These are phyloP conservation scores for Gadus chalcogrammus DNA, from an alignment of 2,113 vertebrate species.

Conservation along the genomic window DNA sequence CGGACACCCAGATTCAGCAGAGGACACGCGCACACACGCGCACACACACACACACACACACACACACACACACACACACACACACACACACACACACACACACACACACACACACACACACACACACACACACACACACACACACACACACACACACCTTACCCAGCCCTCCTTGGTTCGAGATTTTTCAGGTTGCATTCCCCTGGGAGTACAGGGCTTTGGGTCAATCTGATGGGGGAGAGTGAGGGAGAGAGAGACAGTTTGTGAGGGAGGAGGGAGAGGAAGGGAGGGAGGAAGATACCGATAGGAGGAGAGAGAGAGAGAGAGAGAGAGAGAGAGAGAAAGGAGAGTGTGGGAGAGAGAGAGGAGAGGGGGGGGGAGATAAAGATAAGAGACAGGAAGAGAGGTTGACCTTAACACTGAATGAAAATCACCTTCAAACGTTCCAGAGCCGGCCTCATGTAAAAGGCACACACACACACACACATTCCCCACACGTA, in stretches of 20 bases:
- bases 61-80: slow-evolving; percentile 77
- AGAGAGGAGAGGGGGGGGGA: neutral
- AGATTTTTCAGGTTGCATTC: slow-evolving; percentile 97
- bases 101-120: slow-evolving; percentile 82
- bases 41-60: slow-evolving; percentile 77
- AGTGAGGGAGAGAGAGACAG: neutral
- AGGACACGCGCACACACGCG: slow-evolving; percentile 31
- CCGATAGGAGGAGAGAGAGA: too few relatives aligned
- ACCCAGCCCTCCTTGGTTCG: slow-evolving; percentile 97
- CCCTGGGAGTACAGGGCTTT: slow-evolving; percentile 97
- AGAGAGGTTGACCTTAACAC: slow-evolving; percentile 37
- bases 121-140: slow-evolving; percentile 82
- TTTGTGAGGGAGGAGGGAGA: neutral
- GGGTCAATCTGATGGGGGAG: slow-evolving; percentile 87
- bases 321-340: neutral
- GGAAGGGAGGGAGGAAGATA: slow-evolving; percentile 20
- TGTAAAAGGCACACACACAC: neutral
- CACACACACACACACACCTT: slow-evolving; percentile 68
- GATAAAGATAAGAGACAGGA: slow-evolving; percentile 1
- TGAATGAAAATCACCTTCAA: slow-evolving; percentile 51
- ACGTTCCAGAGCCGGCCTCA: slow-evolving; percentile 19
- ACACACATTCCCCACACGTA: neutral
- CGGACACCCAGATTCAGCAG: slow-evolving; percentile 23
- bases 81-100: slow-evolving; percentile 81
- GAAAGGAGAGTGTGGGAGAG: neutral